phyloP scores from a whole-genome alignment of 2,888 invertebrate species.

The Drosophila multiciliata region DNA sequence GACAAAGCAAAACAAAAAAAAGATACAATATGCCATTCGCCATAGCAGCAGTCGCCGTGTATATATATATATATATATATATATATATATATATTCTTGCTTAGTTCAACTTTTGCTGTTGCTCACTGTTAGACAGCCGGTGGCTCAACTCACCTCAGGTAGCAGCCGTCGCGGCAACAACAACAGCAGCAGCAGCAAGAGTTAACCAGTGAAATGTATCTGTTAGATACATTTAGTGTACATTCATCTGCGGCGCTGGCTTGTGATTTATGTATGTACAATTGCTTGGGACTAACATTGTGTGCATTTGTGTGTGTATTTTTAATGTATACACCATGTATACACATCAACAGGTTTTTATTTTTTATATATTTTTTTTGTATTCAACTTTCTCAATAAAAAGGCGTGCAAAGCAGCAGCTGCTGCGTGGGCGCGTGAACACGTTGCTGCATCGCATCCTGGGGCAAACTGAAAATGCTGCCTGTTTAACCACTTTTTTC shows the following conservation, averaged over 20 bases:
- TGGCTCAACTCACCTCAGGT: constrained; percentile 61
- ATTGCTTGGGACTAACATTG: constrained; percentile 19
- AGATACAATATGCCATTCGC: constrained; percentile 48
- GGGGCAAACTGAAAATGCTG: constrained; percentile 42
- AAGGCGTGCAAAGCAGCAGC: constrained; percentile 18
- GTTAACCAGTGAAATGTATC: constrained; percentile 69
- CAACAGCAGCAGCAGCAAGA: constrained; percentile 13
- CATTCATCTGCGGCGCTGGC: constrained; percentile 57
- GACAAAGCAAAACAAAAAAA: constrained; percentile 17
- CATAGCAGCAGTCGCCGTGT: constrained; percentile 21
- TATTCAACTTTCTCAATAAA: constrained; percentile 52
- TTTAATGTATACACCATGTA: background rate
- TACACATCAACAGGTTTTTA: constrained; percentile 62
- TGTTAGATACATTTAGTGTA: constrained; percentile 72
- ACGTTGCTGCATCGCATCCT: constrained; percentile 70
- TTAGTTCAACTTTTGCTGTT: constrained; percentile 49
- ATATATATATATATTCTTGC: constrained; percentile 26
- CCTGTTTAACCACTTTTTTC: constrained; percentile 10
- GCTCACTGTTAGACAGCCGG: constrained; percentile 61
- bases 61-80: background rate
- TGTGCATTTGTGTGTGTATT: constrained; percentile 6
- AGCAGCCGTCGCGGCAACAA: constrained; percentile 40
- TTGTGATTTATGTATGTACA: constrained; percentile 57
- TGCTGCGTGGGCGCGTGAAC: constrained; percentile 66
- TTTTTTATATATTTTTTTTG: constrained; percentile 2